phyloP scores from a whole-genome alignment of 2,888 invertebrate genomes.

The Polyommatus icarus region DNA sequence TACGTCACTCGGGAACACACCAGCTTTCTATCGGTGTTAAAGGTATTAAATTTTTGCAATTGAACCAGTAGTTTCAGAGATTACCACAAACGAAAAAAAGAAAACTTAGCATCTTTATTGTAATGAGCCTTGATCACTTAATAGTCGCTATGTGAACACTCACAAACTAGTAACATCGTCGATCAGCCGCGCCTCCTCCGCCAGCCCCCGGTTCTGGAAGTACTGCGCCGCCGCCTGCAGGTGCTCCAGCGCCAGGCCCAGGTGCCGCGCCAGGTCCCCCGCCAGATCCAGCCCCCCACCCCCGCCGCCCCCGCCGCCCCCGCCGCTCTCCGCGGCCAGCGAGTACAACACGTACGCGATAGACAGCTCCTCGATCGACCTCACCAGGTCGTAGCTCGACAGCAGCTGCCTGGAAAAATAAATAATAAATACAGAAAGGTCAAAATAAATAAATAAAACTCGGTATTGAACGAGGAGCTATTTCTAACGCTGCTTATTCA shows the following conservation, averaged over 20 bases:
- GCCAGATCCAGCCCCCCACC: too few relatives aligned
- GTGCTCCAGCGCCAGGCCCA: slow-evolving; percentile 1
- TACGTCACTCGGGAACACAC: too few relatives aligned
- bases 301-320: too few relatives aligned
- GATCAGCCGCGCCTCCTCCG: slow-evolving; percentile 5
- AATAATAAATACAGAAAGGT: slow-evolving; percentile 28
- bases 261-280: not conserved
- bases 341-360: slow-evolving; percentile 37
- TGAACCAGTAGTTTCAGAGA: too few relatives aligned
- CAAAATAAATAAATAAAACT: too few relatives aligned
- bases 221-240: slow-evolving; percentile 5
- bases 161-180: slow-evolving; percentile 1
- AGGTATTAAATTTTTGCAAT: too few relatives aligned
- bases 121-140: too few relatives aligned
- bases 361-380: slow-evolving; percentile 56
- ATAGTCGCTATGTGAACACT: not conserved
- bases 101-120: too few relatives aligned
- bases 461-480: too few relatives aligned
- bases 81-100: too few relatives aligned
- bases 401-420: slow-evolving; percentile 54
- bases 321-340: not conserved
- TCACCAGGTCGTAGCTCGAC: slow-evolving; percentile 58
- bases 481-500: too few relatives aligned
- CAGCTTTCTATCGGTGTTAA: too few relatives aligned
- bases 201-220: not conserved